These are phyloP conservation scores for Aldabrachelys gigantea DNA, from an alignment of 2,113 vertebrate genomes.

Conservation along the genomic window DNA sequence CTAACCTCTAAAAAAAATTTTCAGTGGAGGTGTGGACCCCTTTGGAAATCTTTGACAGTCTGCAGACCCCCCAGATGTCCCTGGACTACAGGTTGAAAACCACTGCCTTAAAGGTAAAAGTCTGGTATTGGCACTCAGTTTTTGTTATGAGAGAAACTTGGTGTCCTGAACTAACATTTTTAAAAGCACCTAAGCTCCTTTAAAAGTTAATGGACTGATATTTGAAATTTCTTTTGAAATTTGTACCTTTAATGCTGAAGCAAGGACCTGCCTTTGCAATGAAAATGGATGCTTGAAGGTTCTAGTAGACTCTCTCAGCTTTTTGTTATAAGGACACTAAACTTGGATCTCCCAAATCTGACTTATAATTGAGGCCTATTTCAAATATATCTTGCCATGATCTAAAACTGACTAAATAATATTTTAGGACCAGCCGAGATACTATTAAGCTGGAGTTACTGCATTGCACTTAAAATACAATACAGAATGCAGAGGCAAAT, in stretches of 20 bases:
- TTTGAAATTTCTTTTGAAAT: background rate
- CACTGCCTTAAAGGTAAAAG: background rate
- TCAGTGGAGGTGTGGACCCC: background rate
- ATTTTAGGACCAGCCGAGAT: background rate
- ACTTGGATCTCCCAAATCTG: background rate
- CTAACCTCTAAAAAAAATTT: background rate
- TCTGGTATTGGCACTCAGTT: background rate
- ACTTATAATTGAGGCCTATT: background rate
- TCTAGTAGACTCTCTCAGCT: background rate
- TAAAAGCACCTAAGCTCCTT: background rate
- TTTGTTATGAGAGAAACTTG: background rate
- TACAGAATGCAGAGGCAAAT: background rate
- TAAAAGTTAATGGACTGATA: rapidly evolving
- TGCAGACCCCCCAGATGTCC: background rate
- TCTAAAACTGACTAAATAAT: background rate
- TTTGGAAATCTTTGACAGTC: background rate
- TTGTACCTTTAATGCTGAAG: background rate
- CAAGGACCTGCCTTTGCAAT: background rate
- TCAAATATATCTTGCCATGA: background rate
- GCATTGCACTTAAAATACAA: background rate
- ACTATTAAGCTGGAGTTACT: background rate
- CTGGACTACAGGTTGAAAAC: background rate
- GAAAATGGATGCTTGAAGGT: background rate
- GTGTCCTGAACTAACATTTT: background rate
- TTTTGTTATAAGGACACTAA: background rate